Evolutionary conservation across 2,888 invertebrate species (phyloP), one percentile per base, ranked within the genome.

Genomic region (Xestia sexstrigata): DNA sequence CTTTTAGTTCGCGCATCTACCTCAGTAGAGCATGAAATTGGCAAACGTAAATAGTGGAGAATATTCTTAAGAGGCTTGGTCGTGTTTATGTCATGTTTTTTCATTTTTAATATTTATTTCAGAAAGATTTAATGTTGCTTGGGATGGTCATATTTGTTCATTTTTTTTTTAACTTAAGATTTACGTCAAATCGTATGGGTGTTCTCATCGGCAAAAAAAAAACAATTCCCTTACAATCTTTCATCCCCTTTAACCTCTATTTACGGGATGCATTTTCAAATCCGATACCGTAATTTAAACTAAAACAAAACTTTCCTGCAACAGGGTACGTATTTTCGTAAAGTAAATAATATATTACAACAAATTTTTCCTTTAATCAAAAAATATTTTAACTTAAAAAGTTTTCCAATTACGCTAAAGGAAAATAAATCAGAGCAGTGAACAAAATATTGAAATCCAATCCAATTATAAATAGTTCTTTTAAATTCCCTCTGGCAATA

Each of bases 11-110:
- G 81, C 81, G 86, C 81, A 83, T 76, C 76, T 71, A 71, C 71
- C 63, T 84, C 81, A 81, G 75, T 86, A 68, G 76, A 86, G 79
- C 87, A 79, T 87, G 55, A 89, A 87, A 87, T 89, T 87, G 76
- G 81, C 76, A 73, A 83, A 82, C 49, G 63, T 87, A 76, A 83
- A 78, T 86, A 76, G 63, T 45, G 39, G 39, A 49, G 60, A 20
- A 70, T 70, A 65, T 70, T 79, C 26, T 63, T 26, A 11, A 60
- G 60, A 47, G 39, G n/a, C 13, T 47, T 35, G 62, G 20, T 45
- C n/a, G 6, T 66, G 30, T 52, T 39, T 62, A 13, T 71, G 74
- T 11, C 26, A 3, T 60, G 7, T 30, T 23, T 42, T n/a, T 42
- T 26, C 0, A 23, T 20, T 39, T 60, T 23, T n/a, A 47, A 20